Conservation (phyloP, 2,888 invertebrate genomes). For the Steinernema hermaphroditum region DNA sequence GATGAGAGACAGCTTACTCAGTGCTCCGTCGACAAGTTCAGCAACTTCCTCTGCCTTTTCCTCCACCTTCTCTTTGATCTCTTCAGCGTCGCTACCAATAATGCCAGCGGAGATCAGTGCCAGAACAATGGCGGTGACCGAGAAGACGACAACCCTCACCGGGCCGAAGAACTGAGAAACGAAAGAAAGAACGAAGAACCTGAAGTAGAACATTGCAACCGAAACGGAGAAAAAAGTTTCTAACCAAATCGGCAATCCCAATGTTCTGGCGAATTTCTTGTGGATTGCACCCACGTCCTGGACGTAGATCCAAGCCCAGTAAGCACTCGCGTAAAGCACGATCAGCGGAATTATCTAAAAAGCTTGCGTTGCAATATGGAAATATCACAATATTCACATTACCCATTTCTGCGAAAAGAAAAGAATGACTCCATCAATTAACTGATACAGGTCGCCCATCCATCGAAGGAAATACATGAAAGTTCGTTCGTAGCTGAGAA, state of each 20-base stretch:
- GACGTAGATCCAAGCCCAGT: conserved; percentile 62
- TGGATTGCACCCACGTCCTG: conserved; percentile 54
- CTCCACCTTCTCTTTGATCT: conserved; percentile 30
- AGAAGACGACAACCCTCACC: conserved; percentile 59
- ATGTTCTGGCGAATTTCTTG: conserved; percentile 57
- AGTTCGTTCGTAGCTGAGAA: conserved; percentile 60
- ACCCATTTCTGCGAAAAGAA: conserved; percentile 59
- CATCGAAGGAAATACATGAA: conserved; percentile 57
- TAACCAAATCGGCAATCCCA: conserved; percentile 65
- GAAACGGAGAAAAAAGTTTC: no score
- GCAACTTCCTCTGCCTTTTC: conserved; percentile 15
- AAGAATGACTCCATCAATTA: conserved; percentile 52
- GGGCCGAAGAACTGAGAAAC: conserved; percentile 57
- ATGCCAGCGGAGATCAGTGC: conserved; percentile 56
- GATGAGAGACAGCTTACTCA: neutral
- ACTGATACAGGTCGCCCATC: conserved; percentile 52
- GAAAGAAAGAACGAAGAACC: conserved; percentile 58
- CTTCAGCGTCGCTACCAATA: conserved; percentile 43
- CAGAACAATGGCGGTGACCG: conserved; percentile 50
- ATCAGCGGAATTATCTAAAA: conserved; percentile 58
- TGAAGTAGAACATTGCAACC: no score
- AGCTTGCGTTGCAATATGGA: conserved; percentile 9
- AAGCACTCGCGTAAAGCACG: conserved; percentile 54
- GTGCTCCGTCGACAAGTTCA: conserved; percentile 22
- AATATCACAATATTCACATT: conserved; percentile 48